Evolutionary conservation across 1,140 invertebrate genomes (phyloP).

Genomic region (Mycetomoellerius zeteki): DNA sequence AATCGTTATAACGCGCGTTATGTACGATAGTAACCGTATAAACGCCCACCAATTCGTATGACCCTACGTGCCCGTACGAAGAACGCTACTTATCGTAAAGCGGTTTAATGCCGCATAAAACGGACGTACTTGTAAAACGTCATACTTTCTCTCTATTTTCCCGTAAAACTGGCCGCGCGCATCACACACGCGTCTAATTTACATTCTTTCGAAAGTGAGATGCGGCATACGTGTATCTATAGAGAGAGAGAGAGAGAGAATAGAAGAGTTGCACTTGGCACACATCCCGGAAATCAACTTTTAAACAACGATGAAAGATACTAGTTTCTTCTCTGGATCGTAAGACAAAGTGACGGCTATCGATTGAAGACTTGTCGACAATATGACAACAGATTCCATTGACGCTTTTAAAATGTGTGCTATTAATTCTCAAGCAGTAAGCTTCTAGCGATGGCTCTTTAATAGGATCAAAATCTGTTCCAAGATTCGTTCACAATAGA

Average conservation of each 20-base stretch:
- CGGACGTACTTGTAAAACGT: slow-evolving; percentile 38
- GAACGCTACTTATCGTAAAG: slow-evolving; percentile 70
- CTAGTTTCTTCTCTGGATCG: neutral
- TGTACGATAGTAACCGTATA: slow-evolving; percentile 34
- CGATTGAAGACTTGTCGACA: neutral
- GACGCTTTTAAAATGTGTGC: neutral
- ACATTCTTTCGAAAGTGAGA: neutral
- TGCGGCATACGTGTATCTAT: neutral
- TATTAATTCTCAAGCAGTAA: slow-evolving; percentile 2
- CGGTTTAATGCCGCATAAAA: slow-evolving; percentile 66
- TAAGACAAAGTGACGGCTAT: neutral
- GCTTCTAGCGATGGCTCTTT: neutral
- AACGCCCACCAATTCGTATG: slow-evolving; percentile 50
- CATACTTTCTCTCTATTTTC: slow-evolving; percentile 28
- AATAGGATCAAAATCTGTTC: neutral
- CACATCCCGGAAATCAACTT: neutral
- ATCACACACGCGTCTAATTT: slow-evolving; percentile 31
- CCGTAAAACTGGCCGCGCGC: slow-evolving; percentile 18
- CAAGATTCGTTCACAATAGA: neutral
- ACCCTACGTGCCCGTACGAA: slow-evolving; percentile 37
- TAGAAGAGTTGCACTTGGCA: neutral
- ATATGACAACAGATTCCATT: neutral
- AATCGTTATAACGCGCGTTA: slow-evolving; percentile 53
- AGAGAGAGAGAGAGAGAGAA: too few relatives aligned
- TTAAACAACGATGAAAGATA: neutral